Evolutionary conservation across 2,888 invertebrate species (phyloP).

Genomic region (Tenthredo distinguenda): DNA sequence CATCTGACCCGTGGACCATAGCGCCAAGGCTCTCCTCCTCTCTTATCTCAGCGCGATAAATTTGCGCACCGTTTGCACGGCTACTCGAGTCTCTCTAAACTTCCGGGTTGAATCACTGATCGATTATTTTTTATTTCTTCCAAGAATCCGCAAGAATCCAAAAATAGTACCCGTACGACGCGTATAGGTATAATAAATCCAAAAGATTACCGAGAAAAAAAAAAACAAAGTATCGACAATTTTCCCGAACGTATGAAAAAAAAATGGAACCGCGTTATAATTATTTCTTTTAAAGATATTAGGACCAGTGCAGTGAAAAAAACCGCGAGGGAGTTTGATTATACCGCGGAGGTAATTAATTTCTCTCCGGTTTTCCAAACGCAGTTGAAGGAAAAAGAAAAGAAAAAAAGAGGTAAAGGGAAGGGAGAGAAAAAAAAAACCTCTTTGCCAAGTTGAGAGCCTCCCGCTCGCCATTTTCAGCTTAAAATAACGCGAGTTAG

Average conservation of each 20-base stretch:
- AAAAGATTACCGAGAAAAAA: neutral
- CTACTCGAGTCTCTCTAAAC: conserved; percentile 33
- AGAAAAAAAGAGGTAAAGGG: neutral
- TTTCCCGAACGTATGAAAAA: neutral
- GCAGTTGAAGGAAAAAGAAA: too few species aligned
- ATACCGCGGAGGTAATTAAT: conserved; percentile 25
- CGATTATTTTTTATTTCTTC: neutral
- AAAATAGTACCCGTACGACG: neutral
- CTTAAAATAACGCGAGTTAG: conserved; percentile 27
- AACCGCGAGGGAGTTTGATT: neutral
- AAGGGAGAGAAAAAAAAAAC: neutral
- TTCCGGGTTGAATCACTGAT: conserved; percentile 42
- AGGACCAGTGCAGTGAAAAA: too few species aligned
- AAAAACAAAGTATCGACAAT: neutral
- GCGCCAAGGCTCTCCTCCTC: neutral
- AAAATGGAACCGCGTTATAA: neutral
- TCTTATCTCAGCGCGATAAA: conserved; percentile 50
- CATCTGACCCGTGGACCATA: conserved; percentile 35
- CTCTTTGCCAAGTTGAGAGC: neutral
- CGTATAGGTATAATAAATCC: too few species aligned
- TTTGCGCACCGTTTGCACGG: conserved; percentile 44
- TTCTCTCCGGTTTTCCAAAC: neutral
- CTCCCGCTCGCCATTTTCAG: conserved; percentile 37
- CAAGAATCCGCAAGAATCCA: neutral
- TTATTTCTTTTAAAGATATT: neutral